phyloP scores from a whole-genome alignment of 2,113 vertebrate species.

The Drymodes brunneopygia region DNA sequence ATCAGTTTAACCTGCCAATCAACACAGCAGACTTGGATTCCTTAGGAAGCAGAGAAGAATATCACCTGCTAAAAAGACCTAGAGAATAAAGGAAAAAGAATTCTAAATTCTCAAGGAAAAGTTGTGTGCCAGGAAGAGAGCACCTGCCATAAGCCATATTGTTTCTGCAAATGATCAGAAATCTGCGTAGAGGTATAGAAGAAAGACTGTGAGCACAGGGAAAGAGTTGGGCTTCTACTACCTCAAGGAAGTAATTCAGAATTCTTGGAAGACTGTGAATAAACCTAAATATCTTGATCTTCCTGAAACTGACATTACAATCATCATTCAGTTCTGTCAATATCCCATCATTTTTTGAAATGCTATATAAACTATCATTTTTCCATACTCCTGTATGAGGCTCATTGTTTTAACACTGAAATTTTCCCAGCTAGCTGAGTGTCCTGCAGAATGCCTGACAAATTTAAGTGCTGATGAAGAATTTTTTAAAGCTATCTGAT shows the following conservation, averaged over 20 bases:
- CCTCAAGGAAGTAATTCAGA: background rate
- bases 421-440: background rate
- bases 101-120: background rate
- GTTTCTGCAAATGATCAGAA: background rate
- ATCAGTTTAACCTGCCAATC: background rate
- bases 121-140: background rate
- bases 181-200: accelerated
- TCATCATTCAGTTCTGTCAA: background rate
- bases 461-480: background rate
- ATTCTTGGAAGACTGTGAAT: background rate
- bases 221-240: background rate
- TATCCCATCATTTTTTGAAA: background rate
- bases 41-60: background rate
- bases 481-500: background rate
- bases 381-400: background rate
- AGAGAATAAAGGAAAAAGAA: background rate
- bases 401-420: background rate
- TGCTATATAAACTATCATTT: background rate
- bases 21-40: background rate
- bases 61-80: background rate
- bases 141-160: background rate
- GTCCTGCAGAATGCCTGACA: background rate
- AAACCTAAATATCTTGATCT: background rate
- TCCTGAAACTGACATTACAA: background rate
- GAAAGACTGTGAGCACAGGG: background rate